These are phyloP conservation scores for Bombus waltoni DNA, from an alignment of 1,140 invertebrate genomes.

Conservation along the genomic window DNA sequence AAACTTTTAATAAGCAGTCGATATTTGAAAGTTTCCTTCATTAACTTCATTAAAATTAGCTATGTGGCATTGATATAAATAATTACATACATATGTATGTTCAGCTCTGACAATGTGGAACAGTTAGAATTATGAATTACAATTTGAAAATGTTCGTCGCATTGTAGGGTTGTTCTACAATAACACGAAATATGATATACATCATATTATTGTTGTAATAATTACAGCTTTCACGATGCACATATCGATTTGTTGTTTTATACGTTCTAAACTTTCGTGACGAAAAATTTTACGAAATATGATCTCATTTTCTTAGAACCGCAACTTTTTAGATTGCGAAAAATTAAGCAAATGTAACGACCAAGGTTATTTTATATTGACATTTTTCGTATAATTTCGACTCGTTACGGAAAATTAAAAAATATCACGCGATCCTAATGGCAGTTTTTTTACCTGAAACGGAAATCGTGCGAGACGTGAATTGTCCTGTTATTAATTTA, in stretches of 20 bases:
- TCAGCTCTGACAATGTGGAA: neutral
- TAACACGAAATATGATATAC: neutral
- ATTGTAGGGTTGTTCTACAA: neutral
- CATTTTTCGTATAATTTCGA: neutral
- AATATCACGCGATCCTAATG: neutral
- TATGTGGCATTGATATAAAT: neutral
- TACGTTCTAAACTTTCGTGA: neutral
- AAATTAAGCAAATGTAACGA: neutral
- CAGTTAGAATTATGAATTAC: neutral
- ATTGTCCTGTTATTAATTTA: slow-evolving; percentile 3
- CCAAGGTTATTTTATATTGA: neutral
- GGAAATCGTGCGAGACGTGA: slow-evolving; percentile 9
- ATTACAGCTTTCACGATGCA: neutral
- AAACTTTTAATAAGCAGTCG: neutral
- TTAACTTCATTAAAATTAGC: neutral
- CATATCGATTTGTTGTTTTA: neutral
- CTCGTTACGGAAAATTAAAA: neutral
- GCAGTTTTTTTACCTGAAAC: no score
- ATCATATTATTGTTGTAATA: neutral
- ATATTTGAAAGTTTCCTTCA: neutral
- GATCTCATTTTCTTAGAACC: neutral
- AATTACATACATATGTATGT: neutral
- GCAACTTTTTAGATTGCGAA: neutral
- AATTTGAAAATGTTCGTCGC: neutral
- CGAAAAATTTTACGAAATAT: neutral